These are phyloP conservation scores for Drosophila kanapiae DNA, from an alignment of 1,140 invertebrate species.

Conservation along the genomic window DNA sequence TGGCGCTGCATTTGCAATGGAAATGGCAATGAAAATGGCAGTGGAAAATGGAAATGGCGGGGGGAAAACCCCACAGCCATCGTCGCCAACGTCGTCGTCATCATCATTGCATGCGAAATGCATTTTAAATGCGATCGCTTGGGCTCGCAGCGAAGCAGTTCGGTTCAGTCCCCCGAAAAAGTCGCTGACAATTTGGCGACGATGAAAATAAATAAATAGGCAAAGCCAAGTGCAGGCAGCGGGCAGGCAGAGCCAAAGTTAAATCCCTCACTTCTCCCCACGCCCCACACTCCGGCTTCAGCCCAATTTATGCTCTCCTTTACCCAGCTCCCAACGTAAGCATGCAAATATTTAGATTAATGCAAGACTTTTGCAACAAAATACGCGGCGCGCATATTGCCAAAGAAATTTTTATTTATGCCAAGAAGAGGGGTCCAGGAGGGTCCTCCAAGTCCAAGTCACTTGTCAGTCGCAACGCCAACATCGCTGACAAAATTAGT, in stretches of 20 bases:
- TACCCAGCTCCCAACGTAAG: slow-evolving; percentile 36
- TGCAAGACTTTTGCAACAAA: slow-evolving; percentile 83
- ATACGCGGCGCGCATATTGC: slow-evolving; percentile 81
- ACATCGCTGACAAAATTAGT: slow-evolving; percentile 66
- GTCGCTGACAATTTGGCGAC: slow-evolving; percentile 75
- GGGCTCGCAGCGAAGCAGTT: slow-evolving; percentile 27
- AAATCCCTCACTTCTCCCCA: slow-evolving; percentile 1
- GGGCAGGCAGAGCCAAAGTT: slow-evolving; percentile 18
- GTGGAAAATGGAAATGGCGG: slow-evolving; percentile 53
- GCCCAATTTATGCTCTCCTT: slow-evolving; percentile 11
- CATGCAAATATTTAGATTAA: slow-evolving; percentile 84
- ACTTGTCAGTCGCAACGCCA: slow-evolving; percentile 72
- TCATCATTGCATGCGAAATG: slow-evolving; percentile 74
- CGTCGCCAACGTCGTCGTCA: slow-evolving; percentile 18
- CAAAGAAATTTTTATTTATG: slow-evolving; percentile 81
- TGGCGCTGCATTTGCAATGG: slow-evolving; percentile 74
- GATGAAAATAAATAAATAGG: slow-evolving; percentile 81
- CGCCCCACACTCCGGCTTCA: background rate
- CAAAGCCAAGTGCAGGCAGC: slow-evolving; percentile 37
- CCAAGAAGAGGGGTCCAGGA: slow-evolving; percentile 14
- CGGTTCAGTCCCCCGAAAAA: slow-evolving; percentile 43
- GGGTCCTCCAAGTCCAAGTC: slow-evolving; percentile 34
- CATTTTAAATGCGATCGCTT: slow-evolving; percentile 74
- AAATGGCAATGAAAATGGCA: slow-evolving; percentile 50
- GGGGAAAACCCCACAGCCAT: background rate